phyloP scores from a whole-genome alignment of 2,113 vertebrate genomes.

The Myocastor coypus region DNA sequence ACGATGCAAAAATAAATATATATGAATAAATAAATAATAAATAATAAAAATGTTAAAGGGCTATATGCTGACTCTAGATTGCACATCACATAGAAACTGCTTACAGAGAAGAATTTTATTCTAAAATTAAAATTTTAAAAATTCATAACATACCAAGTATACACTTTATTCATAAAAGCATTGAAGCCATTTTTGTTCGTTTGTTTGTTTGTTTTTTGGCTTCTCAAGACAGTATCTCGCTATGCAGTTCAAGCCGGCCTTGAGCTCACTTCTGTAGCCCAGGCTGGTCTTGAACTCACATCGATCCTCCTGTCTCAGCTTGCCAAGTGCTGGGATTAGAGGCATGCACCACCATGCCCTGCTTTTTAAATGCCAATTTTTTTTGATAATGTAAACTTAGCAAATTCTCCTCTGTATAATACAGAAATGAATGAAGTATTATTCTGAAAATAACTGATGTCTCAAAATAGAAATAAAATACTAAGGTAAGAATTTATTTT shows the following conservation, averaged over 20 bases:
- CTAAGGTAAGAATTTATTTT: not conserved
- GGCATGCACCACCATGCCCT: too few species aligned
- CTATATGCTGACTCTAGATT: not conserved
- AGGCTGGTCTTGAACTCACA: too few species aligned
- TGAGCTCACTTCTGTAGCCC: too few species aligned
- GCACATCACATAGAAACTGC: not conserved
- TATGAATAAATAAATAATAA: too few species aligned
- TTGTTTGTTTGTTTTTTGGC: too few species aligned
- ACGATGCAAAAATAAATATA: too few species aligned
- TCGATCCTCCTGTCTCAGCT: too few species aligned
- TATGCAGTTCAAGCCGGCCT: too few species aligned
- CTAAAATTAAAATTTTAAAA: not conserved
- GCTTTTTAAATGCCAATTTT: not conserved
- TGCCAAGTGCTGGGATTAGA: too few species aligned
- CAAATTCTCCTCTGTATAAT: not conserved
- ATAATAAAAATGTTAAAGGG: not conserved
- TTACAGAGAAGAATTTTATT: not conserved
- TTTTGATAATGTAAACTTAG: not conserved
- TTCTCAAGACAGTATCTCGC: too few species aligned
- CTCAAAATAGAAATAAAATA: not conserved
- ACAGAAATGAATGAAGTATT: not conserved
- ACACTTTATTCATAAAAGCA: not conserved
- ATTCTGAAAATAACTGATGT: not conserved
- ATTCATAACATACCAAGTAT: not conserved
- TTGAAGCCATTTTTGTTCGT: too few species aligned